Base-by-base conservation (phyloP, 1,140 invertebrate species). In the Drosophila sucinea region DNA sequence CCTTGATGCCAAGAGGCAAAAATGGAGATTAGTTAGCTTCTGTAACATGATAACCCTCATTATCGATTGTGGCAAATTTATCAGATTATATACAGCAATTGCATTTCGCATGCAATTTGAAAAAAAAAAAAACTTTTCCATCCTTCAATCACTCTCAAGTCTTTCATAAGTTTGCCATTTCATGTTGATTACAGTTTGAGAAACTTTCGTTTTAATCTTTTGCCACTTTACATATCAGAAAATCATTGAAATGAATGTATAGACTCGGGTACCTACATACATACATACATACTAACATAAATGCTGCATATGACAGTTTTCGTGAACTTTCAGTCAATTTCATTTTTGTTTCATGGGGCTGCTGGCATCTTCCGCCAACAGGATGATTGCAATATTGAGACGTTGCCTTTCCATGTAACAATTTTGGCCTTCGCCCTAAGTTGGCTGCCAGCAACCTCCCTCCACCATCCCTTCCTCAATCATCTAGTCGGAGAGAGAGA, bases 301-400 rank as follows among this genome's bases (percentile, higher is more conserved):
- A 76, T 72, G 44, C 75, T 65, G 69, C 23, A 51, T 62, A 51
- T 69, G 79, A 77, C 79, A 73, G 73, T 77, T 68, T 78, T 65
- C 66, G 81, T 51, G 44, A 72, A 73, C 78, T 73, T 77, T 87
- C 66, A 77, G 75, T 86, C 70, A 71, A 86, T 87, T 86, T 76
- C 68, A 70, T 64, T 58, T 51, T 51, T 51, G 44, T 51, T 51
- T 51, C 44, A 51, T 51, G 70, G 67, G 17, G 17, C 17, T 17
- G 17, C 67, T 67, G 35, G 62, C 58, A 51, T 27, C 7, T 25
- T 51, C 7, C 56, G 40, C 63, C 63, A 72, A 72, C 17, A 17
- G 17, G 17, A 17, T 17, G 68, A 87, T 86, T 86, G 82, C 79
- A 79, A 82, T 74, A 85, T 79, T 79, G 83, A 71, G 64, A 68